phyloP scores from a whole-genome alignment of 1,140 invertebrate species.

The Oscheius sp. region DNA sequence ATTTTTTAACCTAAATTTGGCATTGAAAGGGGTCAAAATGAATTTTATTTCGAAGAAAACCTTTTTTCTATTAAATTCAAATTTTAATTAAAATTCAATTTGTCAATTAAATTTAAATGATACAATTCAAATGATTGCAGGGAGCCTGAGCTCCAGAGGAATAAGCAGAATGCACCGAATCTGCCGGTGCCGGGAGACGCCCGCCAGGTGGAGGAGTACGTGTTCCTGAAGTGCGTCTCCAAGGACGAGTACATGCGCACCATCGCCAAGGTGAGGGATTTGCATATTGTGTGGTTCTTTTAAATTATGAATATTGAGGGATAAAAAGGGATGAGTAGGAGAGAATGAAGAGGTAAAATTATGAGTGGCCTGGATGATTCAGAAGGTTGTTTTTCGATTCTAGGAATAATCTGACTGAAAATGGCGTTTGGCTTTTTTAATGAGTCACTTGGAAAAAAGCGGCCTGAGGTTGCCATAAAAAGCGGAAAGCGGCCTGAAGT shows the following conservation, averaged over 20 bases:
- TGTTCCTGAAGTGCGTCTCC: slow-evolving; percentile 58
- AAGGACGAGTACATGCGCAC: slow-evolving; percentile 61
- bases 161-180: slow-evolving; percentile 61
- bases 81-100: not conserved
- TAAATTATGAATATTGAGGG: too few species aligned
- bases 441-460: too few species aligned
- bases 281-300: not conserved
- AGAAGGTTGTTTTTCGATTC: too few species aligned
- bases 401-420: too few species aligned
- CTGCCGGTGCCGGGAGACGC: slow-evolving; percentile 59
- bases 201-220: slow-evolving; percentile 58
- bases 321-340: too few species aligned
- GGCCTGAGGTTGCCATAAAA: too few species aligned
- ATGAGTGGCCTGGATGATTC: too few species aligned
- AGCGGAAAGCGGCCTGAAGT: too few species aligned
- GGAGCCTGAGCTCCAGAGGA: slow-evolving; percentile 58
- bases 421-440: too few species aligned
- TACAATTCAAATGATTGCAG: slow-evolving; percentile 38
- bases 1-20: not conserved
- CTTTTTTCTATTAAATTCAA: too few species aligned
- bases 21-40: not conserved
- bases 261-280: slow-evolving; percentile 50
- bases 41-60: too few species aligned
- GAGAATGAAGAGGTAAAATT: too few species aligned
- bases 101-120: not conserved